These are phyloP conservation scores for Rostratula benghalensis DNA, from an alignment of 2,113 vertebrate species.

Conservation along the genomic window DNA sequence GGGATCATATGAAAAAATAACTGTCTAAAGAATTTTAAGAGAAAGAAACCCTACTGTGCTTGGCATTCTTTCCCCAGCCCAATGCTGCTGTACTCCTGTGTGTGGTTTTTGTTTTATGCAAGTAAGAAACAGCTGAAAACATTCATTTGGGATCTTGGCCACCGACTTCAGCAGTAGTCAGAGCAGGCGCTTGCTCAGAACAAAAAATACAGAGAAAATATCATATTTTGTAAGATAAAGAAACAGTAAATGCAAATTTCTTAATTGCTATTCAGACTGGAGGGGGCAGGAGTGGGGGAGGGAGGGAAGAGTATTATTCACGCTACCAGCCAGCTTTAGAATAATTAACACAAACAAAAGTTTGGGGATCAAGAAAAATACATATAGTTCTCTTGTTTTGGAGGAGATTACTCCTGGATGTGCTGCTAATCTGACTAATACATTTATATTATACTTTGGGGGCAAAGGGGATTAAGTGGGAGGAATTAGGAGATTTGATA, in stretches of 20 bases:
- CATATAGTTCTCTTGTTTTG: conserved; percentile 19
- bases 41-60: neutral
- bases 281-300: too few relatives aligned
- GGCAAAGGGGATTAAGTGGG: conserved; percentile 43
- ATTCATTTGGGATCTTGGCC: neutral
- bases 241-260: neutral
- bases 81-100: neutral
- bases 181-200: neutral
- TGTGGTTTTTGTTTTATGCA: neutral
- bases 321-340: conserved; percentile 17
- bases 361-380: conserved; percentile 17
- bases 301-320: neutral
- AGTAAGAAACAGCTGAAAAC: neutral
- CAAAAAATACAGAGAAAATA: neutral
- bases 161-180: neutral
- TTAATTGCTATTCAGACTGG: conserved; percentile 32
- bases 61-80: neutral
- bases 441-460: conserved; percentile 28
- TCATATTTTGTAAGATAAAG: neutral
- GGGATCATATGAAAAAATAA: neutral
- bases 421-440: conserved; percentile 51
- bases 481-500: conserved; percentile 64
- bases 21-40: neutral
- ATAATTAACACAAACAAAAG: conserved; percentile 58
- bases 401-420: conserved; percentile 39